phyloP scores from a whole-genome alignment of 2,113 vertebrate species.

The Hippocampus mohnikei region DNA sequence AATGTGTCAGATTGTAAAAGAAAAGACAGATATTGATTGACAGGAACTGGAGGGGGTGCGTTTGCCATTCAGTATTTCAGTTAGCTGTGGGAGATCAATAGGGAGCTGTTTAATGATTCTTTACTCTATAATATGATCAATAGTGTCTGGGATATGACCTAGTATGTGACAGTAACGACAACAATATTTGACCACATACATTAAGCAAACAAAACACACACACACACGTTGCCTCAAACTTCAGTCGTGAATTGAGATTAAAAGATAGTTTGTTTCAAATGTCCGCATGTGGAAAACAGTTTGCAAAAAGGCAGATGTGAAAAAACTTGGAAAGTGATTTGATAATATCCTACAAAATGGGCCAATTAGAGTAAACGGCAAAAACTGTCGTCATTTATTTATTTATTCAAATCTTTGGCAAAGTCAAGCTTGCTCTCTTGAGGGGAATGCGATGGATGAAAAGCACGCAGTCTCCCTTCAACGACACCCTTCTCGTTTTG shows the following conservation, averaged over 20 bases:
- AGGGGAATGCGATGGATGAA: too few relatives aligned
- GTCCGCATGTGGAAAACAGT: too few relatives aligned
- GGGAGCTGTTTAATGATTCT: slow-evolving; percentile 43
- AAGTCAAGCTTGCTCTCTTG: too few relatives aligned
- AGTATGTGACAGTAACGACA: background rate
- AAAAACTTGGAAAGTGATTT: too few relatives aligned
- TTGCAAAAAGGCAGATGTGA: too few relatives aligned
- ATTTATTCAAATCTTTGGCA: too few relatives aligned
- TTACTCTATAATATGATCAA: slow-evolving; percentile 36
- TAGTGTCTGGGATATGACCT: slow-evolving; percentile 36
- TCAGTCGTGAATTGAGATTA: background rate
- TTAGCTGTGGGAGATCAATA: slow-evolving; percentile 30
- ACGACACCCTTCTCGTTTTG: too few relatives aligned
- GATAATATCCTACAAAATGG: too few relatives aligned
- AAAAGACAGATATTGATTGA: background rate
- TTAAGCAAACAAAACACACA: background rate
- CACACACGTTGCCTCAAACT: background rate
- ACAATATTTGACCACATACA: background rate
- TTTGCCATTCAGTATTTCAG: slow-evolving; percentile 19
- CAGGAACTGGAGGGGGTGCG: background rate
- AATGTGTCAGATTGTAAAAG: background rate
- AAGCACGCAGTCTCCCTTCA: too few relatives aligned
- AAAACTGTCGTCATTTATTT: too few relatives aligned
- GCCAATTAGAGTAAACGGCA: too few relatives aligned
- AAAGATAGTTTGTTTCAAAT: background rate